Evolutionary conservation across 2,113 vertebrate genomes (phyloP), one percentile per base, ranked within the genome.

Genomic region (Forbesichthys papilliferus): DNA sequence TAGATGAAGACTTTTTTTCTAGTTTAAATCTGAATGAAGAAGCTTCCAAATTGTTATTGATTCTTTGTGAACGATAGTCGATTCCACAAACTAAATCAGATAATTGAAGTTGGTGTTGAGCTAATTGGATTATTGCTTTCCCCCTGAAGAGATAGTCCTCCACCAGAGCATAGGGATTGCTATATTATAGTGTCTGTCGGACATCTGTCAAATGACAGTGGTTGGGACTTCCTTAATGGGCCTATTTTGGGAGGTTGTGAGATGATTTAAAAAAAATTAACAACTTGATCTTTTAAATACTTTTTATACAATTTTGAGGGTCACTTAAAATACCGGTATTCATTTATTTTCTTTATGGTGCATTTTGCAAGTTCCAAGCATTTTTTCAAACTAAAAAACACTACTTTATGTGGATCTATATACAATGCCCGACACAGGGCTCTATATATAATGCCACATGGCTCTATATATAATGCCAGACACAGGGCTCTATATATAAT

Each of bases 61-160:
- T 93, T 82, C 76, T 71, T 63, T 66, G 61, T 78, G 84, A 90
- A 91, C 90, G 79, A 83, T 76, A 90, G 89, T 93, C 89, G 74
- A 91, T 93, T 84, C 73, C 82, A 78, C 86, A 89, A 90, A 89
- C 87, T 91, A 87, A 93, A 93, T 93, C 92, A 89, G 90, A 89
- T 93, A 93, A 93, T 93, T 92, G 91, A 93, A 92, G 91, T 90
- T 58, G 75, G 80, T 91, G 91, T 92, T 58, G 75, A 88, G 84
- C 89, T 92, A 93, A 94, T 93, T 93, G 90, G 90, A 94, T 93
- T 94, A 93, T 93, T 75, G 90, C 90, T 91, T 92, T 92, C 78
- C 69, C 86, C 92, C 90, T 27, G 76, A 87, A 90, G 92, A 86
- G 64, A 67, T 76, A 67, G 53, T 53, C 74, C 74, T 81, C 81